Evolutionary conservation across 1,140 invertebrate species (phyloP), one percentile per base, ranked within the genome.

Genomic region (Dendrolimus kikuchii): DNA sequence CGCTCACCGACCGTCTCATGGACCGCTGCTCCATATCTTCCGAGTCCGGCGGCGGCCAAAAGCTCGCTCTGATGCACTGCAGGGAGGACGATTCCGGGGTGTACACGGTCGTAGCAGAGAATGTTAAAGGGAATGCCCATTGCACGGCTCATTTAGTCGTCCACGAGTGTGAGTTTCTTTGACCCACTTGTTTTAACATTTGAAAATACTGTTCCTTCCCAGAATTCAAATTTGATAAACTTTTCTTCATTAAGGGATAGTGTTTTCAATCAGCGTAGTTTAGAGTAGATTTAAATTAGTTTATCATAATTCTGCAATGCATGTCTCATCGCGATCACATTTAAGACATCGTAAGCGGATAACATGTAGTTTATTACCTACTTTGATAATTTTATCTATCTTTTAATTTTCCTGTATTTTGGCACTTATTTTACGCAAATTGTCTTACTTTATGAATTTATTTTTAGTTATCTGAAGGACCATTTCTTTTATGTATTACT

Each of bases 51-150:
- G 85, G 85, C 6, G 86, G 81, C 1, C 93, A 91, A 74, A 91
- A 90, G 50, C 86, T 99, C 52, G 90, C 93, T 64, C 91, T 99
- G 23, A 90, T 93, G 61, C 93, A 98, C 66, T 95, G 94, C 53
- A 84, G 89, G 23, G 93, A 94, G 52, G 91, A 91, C 40, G 98
- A 99, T 86, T 91, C 92, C 3, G 98, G 97, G 8, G 90, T 96
- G 23, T 99, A 99, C 75, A 97, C 95, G 0, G 96, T 95, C 49
- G 90, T 94, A 41, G 97, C 96, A n/a, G 92, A 91, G 45, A 97
- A 97, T 74, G 87, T 88, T 0, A 91, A 93, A 40, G 94, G 95
- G 40, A 93, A 93, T 66, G 90, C 94, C 5, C 92, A 92, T 50
- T 95, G 95, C 74, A 95, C 95, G 41, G 94, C 95, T 46, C 94